A percentile compares a stretch with the other conserved stretches of the same genome.
phyloP scores from a whole-genome alignment of 2,797 vertebrate species.

The Rhynchonycteris naso region DNA sequence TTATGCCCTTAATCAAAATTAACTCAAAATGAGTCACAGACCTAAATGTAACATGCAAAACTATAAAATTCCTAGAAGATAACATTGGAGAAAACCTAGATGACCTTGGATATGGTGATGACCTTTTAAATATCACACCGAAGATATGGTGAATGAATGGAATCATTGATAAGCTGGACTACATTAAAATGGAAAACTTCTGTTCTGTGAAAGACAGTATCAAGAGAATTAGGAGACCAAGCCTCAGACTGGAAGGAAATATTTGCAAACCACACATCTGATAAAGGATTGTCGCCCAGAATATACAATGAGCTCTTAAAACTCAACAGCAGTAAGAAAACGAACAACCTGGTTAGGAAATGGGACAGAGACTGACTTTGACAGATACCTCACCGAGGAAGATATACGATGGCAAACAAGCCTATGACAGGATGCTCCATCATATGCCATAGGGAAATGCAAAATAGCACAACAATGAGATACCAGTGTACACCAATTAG shows the following conservation, averaged over 20 bases:
- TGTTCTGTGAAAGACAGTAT: background rate
- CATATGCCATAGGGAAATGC: background rate
- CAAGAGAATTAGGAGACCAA: background rate
- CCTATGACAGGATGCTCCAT: background rate
- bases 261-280: background rate
- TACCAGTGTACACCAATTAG: fast-evolving
- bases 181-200: background rate
- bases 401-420: background rate
- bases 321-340: background rate
- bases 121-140: background rate
- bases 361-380: background rate
- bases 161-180: background rate
- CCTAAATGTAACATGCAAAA: background rate
- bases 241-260: background rate
- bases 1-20: background rate
- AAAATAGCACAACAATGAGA: background rate
- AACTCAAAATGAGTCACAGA: background rate
- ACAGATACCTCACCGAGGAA: background rate
- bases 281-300: background rate
- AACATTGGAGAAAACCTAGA: background rate
- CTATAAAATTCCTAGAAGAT: background rate
- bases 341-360: background rate
- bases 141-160: background rate
- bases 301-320: background rate
- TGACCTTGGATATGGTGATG: background rate